Evolutionary conservation across 2,113 vertebrate species (phyloP), one percentile per base, ranked within the genome.

Genomic region (Nibea coibor): DNA sequence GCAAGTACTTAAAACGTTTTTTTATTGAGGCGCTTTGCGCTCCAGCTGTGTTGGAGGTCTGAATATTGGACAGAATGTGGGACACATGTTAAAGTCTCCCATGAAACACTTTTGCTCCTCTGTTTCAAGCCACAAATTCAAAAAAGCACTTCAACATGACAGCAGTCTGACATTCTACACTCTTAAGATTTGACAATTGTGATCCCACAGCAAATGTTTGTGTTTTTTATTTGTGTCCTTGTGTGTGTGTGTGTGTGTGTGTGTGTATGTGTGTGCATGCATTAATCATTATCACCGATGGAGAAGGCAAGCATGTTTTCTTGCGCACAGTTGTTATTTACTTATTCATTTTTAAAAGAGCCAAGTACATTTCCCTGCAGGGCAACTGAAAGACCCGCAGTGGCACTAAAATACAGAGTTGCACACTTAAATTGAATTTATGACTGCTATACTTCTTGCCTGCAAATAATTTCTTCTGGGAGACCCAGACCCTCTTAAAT

Each of bases 381-480:
- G 75, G 74, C 72, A 28, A 42, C 61, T 56, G n/a, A 85, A 74
- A 72, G 62, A 72, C 72, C 80, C 69, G 12, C 15, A 39, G 79
- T 65, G n/a, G 35, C 61, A 54, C 56, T 74, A 71, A 88, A 88
- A 69, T 61, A 76, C 75, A 78, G 70, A 53, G 65, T 35, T 64
- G 70, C 39, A 75, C 66, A 78, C 62, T 86, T 81, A 47, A 48
- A 80, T 80, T 87, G 53, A 88, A 88, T 93, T 89, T 84, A 88
- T 86, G 76, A 50, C 69, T 28, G 47, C 77, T 70, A 31, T 81
- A 79, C 72, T 83, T 88, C 57, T 57, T n/a, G 50, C 80, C 66
- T 75, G 83, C 47, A 81, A 80, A 86, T 87, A 53, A 86, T 83
- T 87, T 85, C 78, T 70, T 82, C 57, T 59, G 67, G 78, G 86